These are phyloP conservation scores for Nasonia vitripennis DNA, from an alignment of 1,140 invertebrate genomes.

Conservation along the genomic window DNA sequence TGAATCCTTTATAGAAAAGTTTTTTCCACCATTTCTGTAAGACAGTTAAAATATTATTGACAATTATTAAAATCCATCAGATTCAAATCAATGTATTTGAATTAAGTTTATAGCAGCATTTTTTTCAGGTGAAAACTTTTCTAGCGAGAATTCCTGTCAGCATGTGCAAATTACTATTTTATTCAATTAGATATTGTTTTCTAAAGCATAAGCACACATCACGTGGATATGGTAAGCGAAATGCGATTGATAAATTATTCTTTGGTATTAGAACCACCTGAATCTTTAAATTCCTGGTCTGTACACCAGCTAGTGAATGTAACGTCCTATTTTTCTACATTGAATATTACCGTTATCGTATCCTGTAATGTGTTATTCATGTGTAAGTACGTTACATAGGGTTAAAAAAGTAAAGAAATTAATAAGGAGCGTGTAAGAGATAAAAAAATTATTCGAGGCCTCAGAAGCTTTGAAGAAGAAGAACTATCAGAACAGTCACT, in stretches of 20 bases:
- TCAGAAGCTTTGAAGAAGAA: constrained; percentile 27
- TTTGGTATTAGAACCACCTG: constrained; percentile 40
- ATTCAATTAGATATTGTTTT: constrained; percentile 39
- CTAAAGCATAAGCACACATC: neutral
- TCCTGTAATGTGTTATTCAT: constrained; percentile 51
- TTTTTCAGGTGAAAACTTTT: constrained; percentile 9
- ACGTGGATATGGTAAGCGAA: constrained; percentile 25
- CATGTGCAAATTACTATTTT: constrained; percentile 36
- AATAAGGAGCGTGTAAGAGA: constrained; percentile 4
- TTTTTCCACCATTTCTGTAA: neutral
- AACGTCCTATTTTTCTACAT: constrained; percentile 70
- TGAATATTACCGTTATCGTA: constrained; percentile 63
- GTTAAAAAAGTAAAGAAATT: constrained; percentile 26
- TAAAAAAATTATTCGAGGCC: constrained; percentile 23
- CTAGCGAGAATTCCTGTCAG: neutral
- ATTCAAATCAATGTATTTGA: neutral
- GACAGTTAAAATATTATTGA: neutral
- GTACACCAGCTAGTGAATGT: constrained; percentile 53
- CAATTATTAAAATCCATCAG: neutral
- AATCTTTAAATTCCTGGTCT: constrained; percentile 53
- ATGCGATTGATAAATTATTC: constrained; percentile 39
- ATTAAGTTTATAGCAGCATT: neutral
- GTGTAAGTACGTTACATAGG: constrained; percentile 46
- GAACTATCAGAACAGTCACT: constrained; percentile 32
- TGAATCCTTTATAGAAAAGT: neutral